phyloP scores from a whole-genome alignment of 2,113 vertebrate species.

The Centropristis striata region DNA sequence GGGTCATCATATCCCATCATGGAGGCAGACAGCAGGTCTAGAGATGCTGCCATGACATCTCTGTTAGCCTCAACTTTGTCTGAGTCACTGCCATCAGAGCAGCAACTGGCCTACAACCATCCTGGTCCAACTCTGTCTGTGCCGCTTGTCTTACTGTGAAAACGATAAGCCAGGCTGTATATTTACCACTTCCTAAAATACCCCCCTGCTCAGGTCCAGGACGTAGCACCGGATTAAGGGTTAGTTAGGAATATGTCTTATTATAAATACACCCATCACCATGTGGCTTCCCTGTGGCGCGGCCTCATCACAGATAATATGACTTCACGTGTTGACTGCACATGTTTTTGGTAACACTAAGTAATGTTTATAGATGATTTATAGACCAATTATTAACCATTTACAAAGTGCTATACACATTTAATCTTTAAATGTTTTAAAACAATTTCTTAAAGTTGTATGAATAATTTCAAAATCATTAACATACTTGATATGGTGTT shows the following conservation, averaged over 20 bases:
- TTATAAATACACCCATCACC: constrained; percentile 65
- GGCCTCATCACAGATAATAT: constrained; percentile 19
- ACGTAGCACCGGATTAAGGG: constrained; percentile 61
- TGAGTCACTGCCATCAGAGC: constrained; percentile 36
- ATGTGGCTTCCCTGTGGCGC: background rate
- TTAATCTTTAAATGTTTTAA: too few species aligned
- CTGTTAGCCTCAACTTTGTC: constrained; percentile 7
- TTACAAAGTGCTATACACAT: too few species aligned
- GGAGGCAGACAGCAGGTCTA: constrained; percentile 25
- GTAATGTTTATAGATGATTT: too few species aligned
- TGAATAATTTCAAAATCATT: too few species aligned
- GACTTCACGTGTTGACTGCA: constrained; percentile 29
- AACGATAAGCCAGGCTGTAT: constrained; percentile 73
- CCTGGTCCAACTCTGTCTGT: constrained; percentile 5
- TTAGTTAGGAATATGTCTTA: constrained; percentile 51
- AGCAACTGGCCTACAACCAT: constrained; percentile 37
- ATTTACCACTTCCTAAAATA: constrained; percentile 83
- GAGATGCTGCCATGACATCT: constrained; percentile 37
- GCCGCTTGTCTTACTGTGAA: constrained; percentile 53
- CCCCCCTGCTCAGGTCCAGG: constrained; percentile 42
- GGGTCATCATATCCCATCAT: constrained; percentile 12
- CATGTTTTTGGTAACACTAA: too few species aligned
- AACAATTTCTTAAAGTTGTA: too few species aligned
- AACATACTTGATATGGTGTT: too few species aligned
- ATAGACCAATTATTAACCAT: too few species aligned